Conservation (phyloP, 92 coral and sea anemone species). For the Phenganax stokvisi region DNA sequence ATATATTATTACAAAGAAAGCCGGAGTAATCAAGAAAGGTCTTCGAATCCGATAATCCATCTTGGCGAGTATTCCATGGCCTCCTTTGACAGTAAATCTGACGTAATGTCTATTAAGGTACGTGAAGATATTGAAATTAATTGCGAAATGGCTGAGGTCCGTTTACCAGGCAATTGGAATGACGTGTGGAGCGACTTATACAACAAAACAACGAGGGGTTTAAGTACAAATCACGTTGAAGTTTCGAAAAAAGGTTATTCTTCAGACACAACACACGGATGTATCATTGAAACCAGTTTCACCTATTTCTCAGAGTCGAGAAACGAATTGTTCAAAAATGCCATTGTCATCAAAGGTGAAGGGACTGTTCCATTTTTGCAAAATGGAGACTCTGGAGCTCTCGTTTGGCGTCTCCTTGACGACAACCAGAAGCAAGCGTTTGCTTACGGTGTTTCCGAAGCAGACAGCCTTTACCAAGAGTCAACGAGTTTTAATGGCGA, state of each 20-base stretch:
- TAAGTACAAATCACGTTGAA: not conserved
- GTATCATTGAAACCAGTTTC: not conserved
- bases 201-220: not conserved
- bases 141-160: not conserved
- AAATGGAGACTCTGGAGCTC: constrained; percentile 8
- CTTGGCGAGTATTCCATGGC: not conserved
- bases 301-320: not conserved
- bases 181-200: not conserved
- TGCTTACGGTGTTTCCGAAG: constrained; percentile 3
- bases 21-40: not conserved
- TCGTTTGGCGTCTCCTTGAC: not conserved
- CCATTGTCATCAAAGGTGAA: not conserved
- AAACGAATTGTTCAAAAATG: not conserved
- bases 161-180: not conserved
- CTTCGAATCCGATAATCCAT: not conserved
- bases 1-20: not conserved
- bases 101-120: not conserved
- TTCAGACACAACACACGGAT: not conserved
- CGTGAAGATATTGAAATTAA: not conserved
- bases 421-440: not conserved
- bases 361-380: not conserved
- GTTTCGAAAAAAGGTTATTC: not conserved
- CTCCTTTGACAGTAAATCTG: not conserved
- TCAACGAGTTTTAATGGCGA: not conserved
- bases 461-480: not conserved